Evolutionary conservation across 1,140 invertebrate genomes (phyloP), one percentile per base, ranked within the genome.

Genomic region (Bombus polaris): DNA sequence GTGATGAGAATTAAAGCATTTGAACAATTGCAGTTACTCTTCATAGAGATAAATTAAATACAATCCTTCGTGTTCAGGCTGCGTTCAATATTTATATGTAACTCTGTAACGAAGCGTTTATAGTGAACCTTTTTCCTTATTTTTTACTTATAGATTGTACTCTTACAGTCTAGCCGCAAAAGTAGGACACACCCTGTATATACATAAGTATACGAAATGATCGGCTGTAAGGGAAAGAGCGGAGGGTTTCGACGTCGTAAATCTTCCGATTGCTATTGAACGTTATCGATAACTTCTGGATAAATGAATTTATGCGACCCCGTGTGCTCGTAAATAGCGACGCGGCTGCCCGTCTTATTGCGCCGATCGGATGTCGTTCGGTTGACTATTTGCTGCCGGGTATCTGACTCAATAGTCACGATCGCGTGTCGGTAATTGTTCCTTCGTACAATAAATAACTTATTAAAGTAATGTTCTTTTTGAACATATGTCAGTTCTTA

Each of bases 291-390:
- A 86, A 89, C 75, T 85, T 70, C 87, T 47, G 77, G 88, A 87
- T 90, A 90, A 90, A 90, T 89, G 86, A 89, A 90, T 90, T 89
- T 90, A 90, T 89, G 79, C 88, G 70, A 35, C 47, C 37, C 39
- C 71, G 70, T 53, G 74, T 66, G 79, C 71, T 81, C 81, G 74
- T 72, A 77, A 83, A 83, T 83, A 87, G 13, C 70, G 42, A 25
- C 71, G 47, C 71, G 59, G 80, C 53, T 35, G 39, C 10, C 32
- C 68, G 47, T 80, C 76, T 84, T 85, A 80, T 85, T 72, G 76
- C 66, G 25, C 0, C 39, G 68, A 80, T 62, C 65, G 75, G 12
- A 25, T 42, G 53, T 72, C 65, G 83, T 72, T 44, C 47, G 32
- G 44, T 75, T 37, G 68, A 72, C 68, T 47, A 39, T 72, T 71